phyloP scores from a whole-genome alignment of 2,888 invertebrate genomes.

The Stenolophus ochropezus region DNA sequence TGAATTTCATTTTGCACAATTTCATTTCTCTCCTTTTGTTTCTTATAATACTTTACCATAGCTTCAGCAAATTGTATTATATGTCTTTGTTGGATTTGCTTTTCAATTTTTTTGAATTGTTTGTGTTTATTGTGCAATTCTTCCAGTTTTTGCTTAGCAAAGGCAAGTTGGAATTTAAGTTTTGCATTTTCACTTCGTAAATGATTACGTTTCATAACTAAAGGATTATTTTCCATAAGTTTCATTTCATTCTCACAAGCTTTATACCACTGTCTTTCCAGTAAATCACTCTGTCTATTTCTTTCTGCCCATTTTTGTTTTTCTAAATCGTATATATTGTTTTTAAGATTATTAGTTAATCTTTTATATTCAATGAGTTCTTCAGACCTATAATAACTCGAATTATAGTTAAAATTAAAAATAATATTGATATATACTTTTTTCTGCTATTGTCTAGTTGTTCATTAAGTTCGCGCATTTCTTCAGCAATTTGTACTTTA shows the following conservation, averaged over 20 bases:
- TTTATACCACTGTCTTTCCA: background rate
- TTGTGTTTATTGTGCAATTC: background rate
- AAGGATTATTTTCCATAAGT: background rate
- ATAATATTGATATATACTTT: background rate
- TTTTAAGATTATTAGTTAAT: background rate
- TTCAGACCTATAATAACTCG: background rate
- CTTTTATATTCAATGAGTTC: background rate
- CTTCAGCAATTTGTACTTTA: background rate
- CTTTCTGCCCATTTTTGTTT: background rate
- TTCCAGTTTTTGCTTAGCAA: background rate
- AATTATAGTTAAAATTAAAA: background rate
- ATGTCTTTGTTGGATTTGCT: background rate
- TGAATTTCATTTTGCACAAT: background rate
- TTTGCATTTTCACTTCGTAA: background rate
- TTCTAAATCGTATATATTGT: background rate
- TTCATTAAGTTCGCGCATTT: background rate
- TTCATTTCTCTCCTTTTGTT: background rate
- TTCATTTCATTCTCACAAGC: background rate
- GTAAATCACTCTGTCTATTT: background rate
- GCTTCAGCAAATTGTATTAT: conserved; percentile 28
- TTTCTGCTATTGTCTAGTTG: background rate
- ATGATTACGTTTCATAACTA: conserved; percentile 5
- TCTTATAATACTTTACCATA: conserved; percentile 24
- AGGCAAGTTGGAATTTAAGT: background rate
- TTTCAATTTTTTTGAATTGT: background rate